Base-by-base conservation (phyloP, 2,888 invertebrate species). In the Magallana nippona region DNA sequence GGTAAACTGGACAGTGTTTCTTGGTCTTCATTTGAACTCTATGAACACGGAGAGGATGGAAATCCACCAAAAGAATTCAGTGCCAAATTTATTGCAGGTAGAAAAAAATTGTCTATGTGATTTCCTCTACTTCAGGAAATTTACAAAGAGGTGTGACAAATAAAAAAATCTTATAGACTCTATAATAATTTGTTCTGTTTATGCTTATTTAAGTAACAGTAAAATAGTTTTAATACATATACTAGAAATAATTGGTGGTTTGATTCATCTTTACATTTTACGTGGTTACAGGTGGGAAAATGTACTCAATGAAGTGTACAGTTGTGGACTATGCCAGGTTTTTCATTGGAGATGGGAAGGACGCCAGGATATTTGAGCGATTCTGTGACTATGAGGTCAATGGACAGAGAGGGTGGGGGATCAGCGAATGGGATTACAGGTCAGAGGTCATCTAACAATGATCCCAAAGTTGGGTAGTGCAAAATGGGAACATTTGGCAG, bases 401-500 rank as follows among this genome's bases (percentile, higher is more conserved):
- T 89, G 92, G 91, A 3, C 83, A 90, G 32, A 83, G 83, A 27
- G 93, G 93, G 3, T 93, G 92, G 91, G 93, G 93, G 32, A 91
- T 93, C 82, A 93, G 93, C 87, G 93, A 93, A 85, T 93, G 93
- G 93, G 92, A 93, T 82, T 93, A 93, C 83, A 89, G 89, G 92
- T 92, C 87, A 83, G 86, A 62, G 58, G 15, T 58, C 19, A 60
- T n/a, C 17, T 17, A 19, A n/a, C 19, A 60, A 5, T 10, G 62
- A 5, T 60, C 27, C 27, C 19, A 19, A 60, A 44, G 44, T 44
- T 44, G 44, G 44, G 44, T 5, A 44, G 44, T 44, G 44, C 5
- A 44, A 44, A 44, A 5, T 0, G 44, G 44, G 44, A 44, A 44
- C 5, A 5, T 44, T 44, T 44, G 3, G 5, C 3, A 44, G 44